These are phyloP conservation scores for Willowsia nigromaculata DNA, from an alignment of 2,888 invertebrate genomes.

Conservation along the genomic window DNA sequence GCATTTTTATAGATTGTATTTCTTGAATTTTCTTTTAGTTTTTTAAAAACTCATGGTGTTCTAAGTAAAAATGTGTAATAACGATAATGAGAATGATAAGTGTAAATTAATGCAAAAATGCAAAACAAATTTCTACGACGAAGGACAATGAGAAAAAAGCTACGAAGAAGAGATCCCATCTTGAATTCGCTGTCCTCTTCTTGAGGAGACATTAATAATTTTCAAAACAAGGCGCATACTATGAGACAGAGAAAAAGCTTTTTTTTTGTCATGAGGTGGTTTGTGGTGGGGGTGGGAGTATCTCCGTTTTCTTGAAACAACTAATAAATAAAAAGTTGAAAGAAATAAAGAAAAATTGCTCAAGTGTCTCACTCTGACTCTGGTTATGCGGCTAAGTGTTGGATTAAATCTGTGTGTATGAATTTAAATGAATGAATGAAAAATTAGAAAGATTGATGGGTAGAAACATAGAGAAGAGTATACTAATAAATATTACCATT, in stretches of 20 bases:
- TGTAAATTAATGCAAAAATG: slow-evolving; percentile 28
- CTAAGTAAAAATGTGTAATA: neutral
- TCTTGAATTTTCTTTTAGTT: neutral
- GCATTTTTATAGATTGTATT: neutral
- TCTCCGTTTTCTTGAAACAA: neutral
- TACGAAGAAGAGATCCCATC: neutral
- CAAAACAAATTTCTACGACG: neutral
- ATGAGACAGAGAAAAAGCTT: neutral
- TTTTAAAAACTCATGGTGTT: neutral
- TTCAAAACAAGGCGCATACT: neutral
- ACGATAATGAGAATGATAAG: slow-evolving; percentile 11
- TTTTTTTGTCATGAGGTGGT: neutral
- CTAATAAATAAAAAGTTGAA: neutral
- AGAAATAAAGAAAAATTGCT: neutral
- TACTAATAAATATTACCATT: too few relatives aligned
- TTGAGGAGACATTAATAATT: neutral
- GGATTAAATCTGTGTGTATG: too few relatives aligned
- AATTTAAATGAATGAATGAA: too few relatives aligned
- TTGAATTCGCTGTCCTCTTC: neutral
- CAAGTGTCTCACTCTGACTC: neutral
- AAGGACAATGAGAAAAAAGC: neutral
- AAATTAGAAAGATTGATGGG: too few relatives aligned
- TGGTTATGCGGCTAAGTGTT: neutral
- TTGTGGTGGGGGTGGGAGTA: neutral
- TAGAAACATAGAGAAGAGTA: too few relatives aligned